Percentiles rank a stretch among this genome's conserved stretches.
These are phyloP conservation scores for Corythornis madagascariensis DNA, from an alignment of 2,113 vertebrate species.

Conservation along the genomic window DNA sequence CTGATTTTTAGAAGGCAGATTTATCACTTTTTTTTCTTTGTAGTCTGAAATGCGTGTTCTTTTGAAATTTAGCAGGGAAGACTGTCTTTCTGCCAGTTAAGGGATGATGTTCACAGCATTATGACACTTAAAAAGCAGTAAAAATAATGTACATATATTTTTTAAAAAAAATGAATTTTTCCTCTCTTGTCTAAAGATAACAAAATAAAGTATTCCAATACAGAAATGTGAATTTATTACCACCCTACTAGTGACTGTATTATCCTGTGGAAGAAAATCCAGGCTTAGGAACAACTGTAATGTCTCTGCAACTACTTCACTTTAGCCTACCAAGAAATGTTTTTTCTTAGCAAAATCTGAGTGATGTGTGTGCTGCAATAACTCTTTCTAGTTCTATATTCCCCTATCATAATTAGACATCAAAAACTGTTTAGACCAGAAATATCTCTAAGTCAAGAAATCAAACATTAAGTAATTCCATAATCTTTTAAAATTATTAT, in stretches of 20 bases:
- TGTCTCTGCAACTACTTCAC: neutral
- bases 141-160: neutral
- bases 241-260: neutral
- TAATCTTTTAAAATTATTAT: constrained; percentile 34
- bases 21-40: neutral
- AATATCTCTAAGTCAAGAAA: constrained; percentile 9
- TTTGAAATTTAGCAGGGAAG: neutral
- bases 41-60: neutral
- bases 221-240: neutral
- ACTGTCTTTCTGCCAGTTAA: neutral
- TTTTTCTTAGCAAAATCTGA: neutral
- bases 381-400: neutral
- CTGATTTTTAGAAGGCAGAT: neutral
- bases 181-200: neutral
- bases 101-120: neutral
- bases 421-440: constrained; percentile 17
- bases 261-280: neutral
- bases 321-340: neutral
- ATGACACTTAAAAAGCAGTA: neutral
- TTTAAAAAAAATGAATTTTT: neutral
- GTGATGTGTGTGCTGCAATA: neutral
- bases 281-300: neutral
- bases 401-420: neutral
- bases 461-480: constrained; percentile 28
- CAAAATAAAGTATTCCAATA: neutral